Evolutionary conservation across 1,140 invertebrate genomes (phyloP).

Genomic region (Heliconius eleuchia): DNA sequence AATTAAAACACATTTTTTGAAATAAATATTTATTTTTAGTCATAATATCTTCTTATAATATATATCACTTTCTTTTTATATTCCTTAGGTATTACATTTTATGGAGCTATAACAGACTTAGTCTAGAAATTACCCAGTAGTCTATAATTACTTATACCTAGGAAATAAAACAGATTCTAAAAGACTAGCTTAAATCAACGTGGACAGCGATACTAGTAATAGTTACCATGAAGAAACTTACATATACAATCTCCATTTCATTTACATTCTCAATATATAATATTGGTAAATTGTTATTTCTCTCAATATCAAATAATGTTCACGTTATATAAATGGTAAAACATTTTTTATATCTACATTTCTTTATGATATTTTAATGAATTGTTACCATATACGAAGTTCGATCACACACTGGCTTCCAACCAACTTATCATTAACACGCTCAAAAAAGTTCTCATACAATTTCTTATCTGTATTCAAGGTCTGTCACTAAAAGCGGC

Average conservation of each 20-base stretch:
- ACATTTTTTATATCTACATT: not conserved
- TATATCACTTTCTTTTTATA: constrained; percentile 39
- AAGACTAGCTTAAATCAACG: constrained; percentile 37
- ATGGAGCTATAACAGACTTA: constrained; percentile 16
- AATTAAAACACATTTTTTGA: constrained; percentile 29
- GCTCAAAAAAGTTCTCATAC: not conserved
- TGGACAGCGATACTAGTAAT: constrained; percentile 4
- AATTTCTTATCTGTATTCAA: not conserved
- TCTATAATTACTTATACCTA: constrained; percentile 26
- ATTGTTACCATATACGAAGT: not conserved
- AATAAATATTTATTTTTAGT: constrained; percentile 37
- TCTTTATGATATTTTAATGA: not conserved
- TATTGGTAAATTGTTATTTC: not conserved
- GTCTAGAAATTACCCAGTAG: constrained; percentile 20
- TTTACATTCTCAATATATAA: not conserved
- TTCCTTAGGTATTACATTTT: constrained; percentile 29
- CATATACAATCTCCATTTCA: constrained; percentile 1
- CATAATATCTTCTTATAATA: constrained; percentile 32
- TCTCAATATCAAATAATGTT: not conserved
- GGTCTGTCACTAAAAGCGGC: not conserved
- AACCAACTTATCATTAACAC: not conserved
- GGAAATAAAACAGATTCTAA: constrained; percentile 35
- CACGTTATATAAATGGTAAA: not conserved
- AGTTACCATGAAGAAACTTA: constrained; percentile 6
- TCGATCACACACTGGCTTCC: not conserved